Evolutionary conservation across 1,140 invertebrate genomes (phyloP), one percentile per base, ranked within the genome.

Genomic region (Pteromalus puparum): DNA sequence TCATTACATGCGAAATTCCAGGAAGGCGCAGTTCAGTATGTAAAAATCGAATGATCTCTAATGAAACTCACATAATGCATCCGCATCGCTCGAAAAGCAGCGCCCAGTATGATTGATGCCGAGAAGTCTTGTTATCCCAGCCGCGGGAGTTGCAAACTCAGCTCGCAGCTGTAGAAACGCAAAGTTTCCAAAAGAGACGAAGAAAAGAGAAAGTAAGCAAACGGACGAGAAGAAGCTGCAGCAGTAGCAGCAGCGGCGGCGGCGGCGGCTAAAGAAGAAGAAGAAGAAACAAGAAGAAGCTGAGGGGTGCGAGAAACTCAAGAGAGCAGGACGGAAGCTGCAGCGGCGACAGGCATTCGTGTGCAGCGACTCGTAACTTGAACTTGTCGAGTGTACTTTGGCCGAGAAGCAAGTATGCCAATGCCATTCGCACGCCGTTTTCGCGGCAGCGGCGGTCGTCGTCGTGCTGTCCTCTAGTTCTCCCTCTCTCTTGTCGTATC

Each of bases 331-430:
- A 53, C 67, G 61, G 26, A 81, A 38, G 38, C 30, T 61, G 15
- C 15, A 7, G 70, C n/a, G 6, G 30, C 67, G 70, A 15, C 10
- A 24, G 15, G 24, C 30, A 82, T 82, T 82, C 46, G 68, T 53
- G 80, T 18, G 80, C 80, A 74, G 80, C 68, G 70, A 65, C 46
- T 74, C 80, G 80, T 74, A 74, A 82, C 42, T 82, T 61, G 80
- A 82, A 82, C 80, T 82, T 81, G 79, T 81, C 80, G 70, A 82
- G 80, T 73, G 80, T 82, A 82, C 48, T 82, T 82, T 82, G 80
- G 72, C 46, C 38, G 68, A 70, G 82, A 76, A 81, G 30, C 68
- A 75, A 75, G 61, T 82, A 82, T 82, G 80, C 46, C 80, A 82
- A 74, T 82, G 80, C 68, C 80, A 82, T 82, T 82, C 46, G 75